phyloP scores from a whole-genome alignment of 2,113 vertebrate species.

The Gavialis gangeticus region DNA sequence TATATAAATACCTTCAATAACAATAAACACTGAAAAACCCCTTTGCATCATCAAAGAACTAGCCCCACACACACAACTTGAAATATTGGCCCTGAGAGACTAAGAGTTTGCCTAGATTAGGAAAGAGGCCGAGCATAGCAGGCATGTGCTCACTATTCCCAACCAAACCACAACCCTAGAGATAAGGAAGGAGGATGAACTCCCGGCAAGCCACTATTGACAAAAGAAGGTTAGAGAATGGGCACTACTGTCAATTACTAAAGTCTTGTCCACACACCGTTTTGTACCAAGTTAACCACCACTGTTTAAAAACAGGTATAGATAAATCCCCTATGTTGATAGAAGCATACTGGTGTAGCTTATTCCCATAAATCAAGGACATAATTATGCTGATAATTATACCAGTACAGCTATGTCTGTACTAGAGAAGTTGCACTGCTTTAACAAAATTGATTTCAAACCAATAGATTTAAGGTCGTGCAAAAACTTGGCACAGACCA shows the following conservation, averaged over 20 bases:
- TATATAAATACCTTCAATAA: neutral
- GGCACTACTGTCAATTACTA: neutral
- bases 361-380: too few relatives aligned
- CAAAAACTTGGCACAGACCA: neutral
- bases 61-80: neutral
- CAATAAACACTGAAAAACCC: neutral
- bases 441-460: neutral
- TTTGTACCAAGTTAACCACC: neutral
- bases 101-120: neutral
- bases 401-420: too few relatives aligned
- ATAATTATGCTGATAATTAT: too few relatives aligned
- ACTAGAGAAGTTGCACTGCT: neutral
- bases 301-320: neutral
- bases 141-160: neutral
- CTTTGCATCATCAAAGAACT: neutral
- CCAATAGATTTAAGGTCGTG: neutral
- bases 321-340: neutral
- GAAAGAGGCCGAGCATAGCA: neutral
- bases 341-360: neutral
- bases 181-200: neutral
- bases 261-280: neutral
- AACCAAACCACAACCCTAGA: neutral
- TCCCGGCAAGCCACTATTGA: neutral
- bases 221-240: neutral
- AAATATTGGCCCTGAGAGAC: neutral